phyloP scores from a whole-genome alignment of 2,113 vertebrate species.

The Zosterops japonicus region DNA sequence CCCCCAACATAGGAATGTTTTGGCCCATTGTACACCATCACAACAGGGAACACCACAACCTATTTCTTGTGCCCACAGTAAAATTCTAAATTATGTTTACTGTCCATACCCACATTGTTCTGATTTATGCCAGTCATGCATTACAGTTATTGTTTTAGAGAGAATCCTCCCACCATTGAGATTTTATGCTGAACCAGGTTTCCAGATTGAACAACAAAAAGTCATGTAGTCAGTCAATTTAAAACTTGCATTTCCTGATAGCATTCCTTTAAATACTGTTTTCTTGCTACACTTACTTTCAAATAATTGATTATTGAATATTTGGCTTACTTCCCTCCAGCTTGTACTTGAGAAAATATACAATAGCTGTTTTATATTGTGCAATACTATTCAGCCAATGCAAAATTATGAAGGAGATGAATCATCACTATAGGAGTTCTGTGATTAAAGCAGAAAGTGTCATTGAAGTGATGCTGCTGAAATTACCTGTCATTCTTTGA shows the following conservation, averaged over 20 bases:
- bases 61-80: not conserved
- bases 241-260: not conserved
- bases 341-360: not conserved
- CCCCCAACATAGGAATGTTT: not conserved
- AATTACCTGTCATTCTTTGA: slow-evolving; percentile 47
- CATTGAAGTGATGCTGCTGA: slow-evolving; percentile 6
- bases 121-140: not conserved
- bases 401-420: slow-evolving; percentile 30
- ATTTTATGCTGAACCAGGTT: not conserved
- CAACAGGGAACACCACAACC: not conserved
- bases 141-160: not conserved
- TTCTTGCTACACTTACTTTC: not conserved
- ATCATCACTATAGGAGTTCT: not conserved
- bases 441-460: slow-evolving; percentile 30
- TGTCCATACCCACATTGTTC: not conserved
- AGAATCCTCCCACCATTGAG: not conserved
- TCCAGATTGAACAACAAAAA: not conserved
- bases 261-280: not conserved
- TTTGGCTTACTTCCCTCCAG: not conserved
- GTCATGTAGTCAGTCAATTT: not conserved
- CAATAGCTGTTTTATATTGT: not conserved
- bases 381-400: not conserved
- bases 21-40: not conserved
- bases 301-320: slow-evolving; percentile 1
- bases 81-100: not conserved